Conservation (phyloP, 2,888 invertebrate genomes). For the Anorthoa munda region DNA sequence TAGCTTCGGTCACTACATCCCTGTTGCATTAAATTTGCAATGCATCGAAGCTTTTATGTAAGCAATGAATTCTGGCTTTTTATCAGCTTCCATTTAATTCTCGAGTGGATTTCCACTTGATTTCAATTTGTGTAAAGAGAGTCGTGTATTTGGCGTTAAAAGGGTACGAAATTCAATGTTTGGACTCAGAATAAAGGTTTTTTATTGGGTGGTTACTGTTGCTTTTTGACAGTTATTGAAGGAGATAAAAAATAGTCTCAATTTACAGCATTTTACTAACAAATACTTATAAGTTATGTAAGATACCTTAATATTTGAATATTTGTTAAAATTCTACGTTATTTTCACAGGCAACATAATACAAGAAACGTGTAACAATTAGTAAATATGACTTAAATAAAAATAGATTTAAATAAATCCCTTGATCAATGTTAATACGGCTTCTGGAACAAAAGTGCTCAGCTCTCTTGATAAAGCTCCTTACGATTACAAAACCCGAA, state of each 20-base stretch:
- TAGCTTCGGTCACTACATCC: slow-evolving; percentile 53
- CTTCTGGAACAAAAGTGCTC: slow-evolving; percentile 39
- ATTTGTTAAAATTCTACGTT: background rate
- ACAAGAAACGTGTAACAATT: background rate
- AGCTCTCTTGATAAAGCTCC: slow-evolving; percentile 39
- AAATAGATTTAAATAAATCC: slow-evolving; percentile 21
- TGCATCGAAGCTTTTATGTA: slow-evolving; percentile 46
- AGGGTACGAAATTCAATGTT: slow-evolving; percentile 17
- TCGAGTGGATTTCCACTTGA: slow-evolving; percentile 30
- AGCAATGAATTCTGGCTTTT: slow-evolving; percentile 41
- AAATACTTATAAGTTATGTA: background rate
- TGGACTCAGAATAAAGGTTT: background rate
- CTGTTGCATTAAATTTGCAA: slow-evolving; percentile 56
- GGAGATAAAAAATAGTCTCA: background rate
- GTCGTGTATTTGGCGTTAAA: slow-evolving; percentile 32
- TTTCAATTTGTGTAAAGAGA: slow-evolving; percentile 28
- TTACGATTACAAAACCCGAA: slow-evolving; percentile 43
- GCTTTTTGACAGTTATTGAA: background rate
- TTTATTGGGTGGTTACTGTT: slow-evolving; percentile 4
- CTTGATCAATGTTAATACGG: slow-evolving; percentile 12
- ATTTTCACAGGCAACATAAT: background rate
- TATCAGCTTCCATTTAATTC: slow-evolving; percentile 44
- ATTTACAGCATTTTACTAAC: background rate
- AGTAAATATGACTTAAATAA: background rate
- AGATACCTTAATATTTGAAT: background rate